A percentile compares a stretch with the other conserved stretches of the same genome.
Evolutionary conservation across 2,888 invertebrate species (phyloP).

Genomic region (Cecidostiba fungosa): DNA sequence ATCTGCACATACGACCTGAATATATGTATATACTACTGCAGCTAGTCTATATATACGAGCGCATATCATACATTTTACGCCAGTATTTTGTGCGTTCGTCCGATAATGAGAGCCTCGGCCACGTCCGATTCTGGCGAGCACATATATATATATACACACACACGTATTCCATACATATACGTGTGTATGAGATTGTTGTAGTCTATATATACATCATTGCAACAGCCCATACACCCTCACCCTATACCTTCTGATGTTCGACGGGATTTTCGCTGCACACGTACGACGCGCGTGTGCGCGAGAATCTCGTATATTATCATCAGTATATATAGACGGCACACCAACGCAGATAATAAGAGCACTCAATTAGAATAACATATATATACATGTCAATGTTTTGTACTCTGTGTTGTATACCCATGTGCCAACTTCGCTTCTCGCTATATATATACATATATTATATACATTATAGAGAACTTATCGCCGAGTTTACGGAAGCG

Average conservation of each 20-base stretch:
- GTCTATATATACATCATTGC: background rate
- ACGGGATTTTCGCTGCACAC: conserved; percentile 2
- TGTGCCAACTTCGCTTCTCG: background rate
- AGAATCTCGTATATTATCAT: background rate
- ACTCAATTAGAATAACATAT: conserved; percentile 29
- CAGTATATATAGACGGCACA: conserved; percentile 10
- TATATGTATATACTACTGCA: too few species aligned
- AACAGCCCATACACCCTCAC: too few species aligned
- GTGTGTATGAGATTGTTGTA: background rate
- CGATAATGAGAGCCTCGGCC: background rate
- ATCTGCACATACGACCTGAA: background rate
- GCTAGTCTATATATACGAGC: conserved; percentile 27
- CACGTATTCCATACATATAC: background rate
- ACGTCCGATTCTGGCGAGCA: conserved; percentile 3
- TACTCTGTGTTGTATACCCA: background rate
- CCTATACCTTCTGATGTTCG: too few species aligned
- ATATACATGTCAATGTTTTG: background rate
- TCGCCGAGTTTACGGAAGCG: background rate
- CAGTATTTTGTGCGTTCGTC: background rate
- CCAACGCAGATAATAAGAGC: background rate
- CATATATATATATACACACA: background rate
- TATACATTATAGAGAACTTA: background rate
- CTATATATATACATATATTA: background rate
- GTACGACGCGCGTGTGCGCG: background rate
- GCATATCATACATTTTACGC: background rate